Percentiles rank a stretch among this genome's conserved stretches.
These are phyloP conservation scores for Caenorhabditis auriculariae DNA, from an alignment of 2,888 invertebrate genomes.

Conservation along the genomic window DNA sequence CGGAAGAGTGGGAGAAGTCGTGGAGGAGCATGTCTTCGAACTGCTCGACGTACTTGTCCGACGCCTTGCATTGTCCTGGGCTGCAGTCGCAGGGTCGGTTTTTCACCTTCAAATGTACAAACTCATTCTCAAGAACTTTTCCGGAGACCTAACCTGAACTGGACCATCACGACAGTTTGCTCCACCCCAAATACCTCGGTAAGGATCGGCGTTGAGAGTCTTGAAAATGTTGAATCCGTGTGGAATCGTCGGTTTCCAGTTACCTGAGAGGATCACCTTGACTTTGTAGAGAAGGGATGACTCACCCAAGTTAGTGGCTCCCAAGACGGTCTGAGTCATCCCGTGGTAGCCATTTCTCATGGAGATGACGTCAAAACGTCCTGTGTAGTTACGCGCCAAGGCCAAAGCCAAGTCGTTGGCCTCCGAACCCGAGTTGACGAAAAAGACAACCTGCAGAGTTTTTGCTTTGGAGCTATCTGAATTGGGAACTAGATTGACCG, in stretches of 20 bases:
- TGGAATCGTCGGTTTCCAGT: slow-evolving; percentile 73
- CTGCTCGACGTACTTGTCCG: slow-evolving; percentile 79
- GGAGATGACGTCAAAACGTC: slow-evolving; percentile 77
- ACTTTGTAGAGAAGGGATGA: too few species aligned
- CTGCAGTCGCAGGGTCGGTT: slow-evolving; percentile 37
- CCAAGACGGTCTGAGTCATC: slow-evolving; percentile 81
- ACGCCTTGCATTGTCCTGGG: slow-evolving; percentile 73
- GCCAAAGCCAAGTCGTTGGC: slow-evolving; percentile 91
- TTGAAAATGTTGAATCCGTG: slow-evolving; percentile 65
- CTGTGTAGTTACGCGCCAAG: slow-evolving; percentile 83
- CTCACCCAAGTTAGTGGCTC: slow-evolving; percentile 75
- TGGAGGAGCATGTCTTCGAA: slow-evolving; percentile 78
- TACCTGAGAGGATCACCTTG: slow-evolving; percentile 58
- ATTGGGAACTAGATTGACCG: too few species aligned
- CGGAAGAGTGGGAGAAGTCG: slow-evolving; percentile 72
- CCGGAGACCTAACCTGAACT: slow-evolving; percentile 65
- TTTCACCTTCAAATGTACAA: slow-evolving; percentile 7
- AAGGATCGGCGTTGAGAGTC: slow-evolving; percentile 89
- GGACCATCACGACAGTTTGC: slow-evolving; percentile 83
- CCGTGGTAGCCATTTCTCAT: slow-evolving; percentile 88
- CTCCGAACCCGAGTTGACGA: slow-evolving; percentile 94
- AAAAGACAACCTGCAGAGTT: slow-evolving; percentile 77
- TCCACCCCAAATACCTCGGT: slow-evolving; percentile 87
- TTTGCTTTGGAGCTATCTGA: too few species aligned
- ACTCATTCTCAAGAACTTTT: too few species aligned